These are phyloP conservation scores for Galleria mellonella DNA, from an alignment of 1,140 invertebrate genomes.

Conservation along the genomic window DNA sequence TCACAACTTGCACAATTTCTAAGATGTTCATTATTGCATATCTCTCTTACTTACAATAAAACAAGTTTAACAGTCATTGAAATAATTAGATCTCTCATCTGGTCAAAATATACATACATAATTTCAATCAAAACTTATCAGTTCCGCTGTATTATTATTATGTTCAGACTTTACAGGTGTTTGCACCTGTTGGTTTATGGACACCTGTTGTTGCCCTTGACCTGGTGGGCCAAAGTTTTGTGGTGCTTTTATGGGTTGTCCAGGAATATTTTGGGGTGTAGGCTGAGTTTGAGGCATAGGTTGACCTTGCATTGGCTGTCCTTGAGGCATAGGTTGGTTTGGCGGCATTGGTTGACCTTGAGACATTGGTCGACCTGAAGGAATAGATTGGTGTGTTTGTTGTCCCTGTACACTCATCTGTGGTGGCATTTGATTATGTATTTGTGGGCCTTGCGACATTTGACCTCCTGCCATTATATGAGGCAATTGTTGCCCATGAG, in stretches of 20 bases:
- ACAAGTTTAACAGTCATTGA: slow-evolving; percentile 14
- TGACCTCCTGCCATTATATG: slow-evolving; percentile 17
- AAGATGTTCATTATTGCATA: slow-evolving; percentile 19
- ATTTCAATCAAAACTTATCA: slow-evolving; percentile 82
- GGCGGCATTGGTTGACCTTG: slow-evolving; percentile 5
- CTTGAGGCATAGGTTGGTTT: slow-evolving; percentile 8
- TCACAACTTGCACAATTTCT: slow-evolving; percentile 13
- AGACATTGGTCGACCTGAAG: slow-evolving; percentile 11
- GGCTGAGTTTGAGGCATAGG: slow-evolving; percentile 17
- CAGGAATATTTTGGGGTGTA: slow-evolving; percentile 10
- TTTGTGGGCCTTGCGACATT: background rate
- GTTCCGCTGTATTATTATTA: slow-evolving; percentile 79
- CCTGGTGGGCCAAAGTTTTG: slow-evolving; percentile 25
- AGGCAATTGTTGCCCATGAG: slow-evolving; percentile 12
- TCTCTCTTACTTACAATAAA: slow-evolving; percentile 7
- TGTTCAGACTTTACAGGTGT: slow-evolving; percentile 51
- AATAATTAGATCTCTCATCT: slow-evolving; percentile 16
- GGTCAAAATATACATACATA: slow-evolving; percentile 1
- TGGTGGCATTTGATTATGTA: slow-evolving; percentile 12
- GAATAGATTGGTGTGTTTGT: slow-evolving; percentile 24
- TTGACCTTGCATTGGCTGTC: slow-evolving; percentile 23
- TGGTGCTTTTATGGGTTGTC: slow-evolving; percentile 38
- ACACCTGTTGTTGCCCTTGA: slow-evolving; percentile 13
- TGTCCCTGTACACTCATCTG: slow-evolving; percentile 13
- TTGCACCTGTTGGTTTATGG: slow-evolving; percentile 38